Conservation (phyloP, 2,888 invertebrate genomes). For the Athetis lepigone region DNA sequence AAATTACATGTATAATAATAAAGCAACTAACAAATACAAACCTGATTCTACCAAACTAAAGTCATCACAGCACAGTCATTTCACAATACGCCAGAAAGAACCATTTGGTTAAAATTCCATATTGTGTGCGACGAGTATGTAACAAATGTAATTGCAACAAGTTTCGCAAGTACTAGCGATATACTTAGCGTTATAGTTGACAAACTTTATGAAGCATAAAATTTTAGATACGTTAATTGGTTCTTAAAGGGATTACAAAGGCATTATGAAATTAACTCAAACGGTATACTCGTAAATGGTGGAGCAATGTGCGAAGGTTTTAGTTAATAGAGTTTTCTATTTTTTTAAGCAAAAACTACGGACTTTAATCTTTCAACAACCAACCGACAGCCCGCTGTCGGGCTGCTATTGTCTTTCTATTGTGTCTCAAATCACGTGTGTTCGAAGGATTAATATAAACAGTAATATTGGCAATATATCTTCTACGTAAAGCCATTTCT, state of each 20-base stretch:
- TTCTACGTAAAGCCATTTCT: too few species aligned
- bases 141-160: slow-evolving; percentile 9
- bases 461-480: too few species aligned
- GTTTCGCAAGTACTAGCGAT: neutral
- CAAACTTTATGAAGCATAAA: neutral
- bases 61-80: slow-evolving; percentile 11
- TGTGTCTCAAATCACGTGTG: too few species aligned
- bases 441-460: too few species aligned
- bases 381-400: too few species aligned
- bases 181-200: neutral
- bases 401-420: too few species aligned
- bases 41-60: slow-evolving; percentile 16
- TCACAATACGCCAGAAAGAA: slow-evolving; percentile 2
- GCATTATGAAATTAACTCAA: neutral
- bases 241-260: neutral
- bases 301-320: too few species aligned
- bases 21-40: too few species aligned
- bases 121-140: neutral
- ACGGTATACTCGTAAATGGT: neutral
- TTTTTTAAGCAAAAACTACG: too few species aligned
- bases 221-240: slow-evolving; percentile 15
- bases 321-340: too few species aligned
- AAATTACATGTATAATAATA: too few species aligned
- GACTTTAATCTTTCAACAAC: too few species aligned
- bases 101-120: slow-evolving; percentile 23